Conservation (phyloP, 2,888 invertebrate species). For the Drosophila neutralis region DNA sequence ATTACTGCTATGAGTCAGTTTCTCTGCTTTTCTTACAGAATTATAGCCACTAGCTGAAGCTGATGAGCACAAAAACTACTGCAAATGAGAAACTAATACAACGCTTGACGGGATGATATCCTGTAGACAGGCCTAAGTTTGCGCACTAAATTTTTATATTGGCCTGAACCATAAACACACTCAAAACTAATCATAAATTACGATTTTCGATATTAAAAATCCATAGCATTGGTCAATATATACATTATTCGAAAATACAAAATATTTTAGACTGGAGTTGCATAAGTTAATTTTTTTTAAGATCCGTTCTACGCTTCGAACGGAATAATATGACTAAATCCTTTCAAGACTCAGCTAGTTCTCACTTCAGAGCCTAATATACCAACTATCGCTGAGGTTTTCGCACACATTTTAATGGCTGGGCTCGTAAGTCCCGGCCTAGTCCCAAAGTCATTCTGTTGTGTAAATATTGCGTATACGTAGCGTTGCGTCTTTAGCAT, state of each 20-base stretch:
- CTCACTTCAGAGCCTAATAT: neutral
- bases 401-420: constrained; percentile 9
- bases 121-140: neutral
- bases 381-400: neutral
- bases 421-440: constrained; percentile 1
- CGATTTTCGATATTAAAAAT: neutral
- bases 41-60: constrained; percentile 21
- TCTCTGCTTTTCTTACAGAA: constrained; percentile 2
- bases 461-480: constrained; percentile 47
- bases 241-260: neutral
- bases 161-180: fast-evolving
- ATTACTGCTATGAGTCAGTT: constrained; percentile 13
- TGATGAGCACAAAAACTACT: constrained; percentile 17
- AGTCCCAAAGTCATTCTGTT: neutral
- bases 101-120: neutral
- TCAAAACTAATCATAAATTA: neutral
- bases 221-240: neutral
- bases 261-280: neutral
- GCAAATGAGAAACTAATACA: neutral
- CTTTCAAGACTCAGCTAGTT: neutral
- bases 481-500: constrained; percentile 32
- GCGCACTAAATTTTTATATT: neutral
- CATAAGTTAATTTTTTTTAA: neutral
- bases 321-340: neutral
- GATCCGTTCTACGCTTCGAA: neutral